Conservation (phyloP, 92 coral and sea anemone species). For the Phenganax subtilis region DNA sequence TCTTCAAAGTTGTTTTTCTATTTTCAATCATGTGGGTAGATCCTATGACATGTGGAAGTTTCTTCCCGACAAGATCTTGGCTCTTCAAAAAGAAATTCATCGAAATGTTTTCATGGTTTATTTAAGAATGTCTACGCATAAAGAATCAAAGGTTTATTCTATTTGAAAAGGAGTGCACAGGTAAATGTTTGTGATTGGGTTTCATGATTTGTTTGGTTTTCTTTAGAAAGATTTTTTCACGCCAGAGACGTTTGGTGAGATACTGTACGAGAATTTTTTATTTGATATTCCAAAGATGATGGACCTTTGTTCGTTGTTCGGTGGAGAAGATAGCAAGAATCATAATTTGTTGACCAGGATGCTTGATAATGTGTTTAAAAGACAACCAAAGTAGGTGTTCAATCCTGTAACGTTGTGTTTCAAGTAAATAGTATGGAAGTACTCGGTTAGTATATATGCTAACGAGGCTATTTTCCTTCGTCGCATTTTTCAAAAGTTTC, state of each 20-base stretch:
- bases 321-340: conserved; percentile 63
- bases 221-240: conserved; percentile 70
- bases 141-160: conserved; percentile 71
- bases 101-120: conserved; percentile 81
- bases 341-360: conserved; percentile 65
- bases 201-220: conserved; percentile 9
- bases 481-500: no score
- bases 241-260: conserved; percentile 76
- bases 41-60: conserved; percentile 59
- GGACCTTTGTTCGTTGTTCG: conserved; percentile 91
- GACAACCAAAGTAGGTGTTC: conserved; percentile 80
- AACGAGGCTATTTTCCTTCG: no score
- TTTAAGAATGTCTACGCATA: conserved; percentile 87
- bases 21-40: conserved; percentile 35
- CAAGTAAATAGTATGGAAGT: not conserved
- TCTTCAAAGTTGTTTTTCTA: no score
- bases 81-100: conserved; percentile 57
- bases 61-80: conserved; percentile 53
- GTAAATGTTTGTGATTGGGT: not conserved
- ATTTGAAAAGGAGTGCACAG: not conserved
- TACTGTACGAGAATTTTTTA: conserved; percentile 77
- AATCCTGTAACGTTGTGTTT: not conserved
- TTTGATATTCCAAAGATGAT: conserved; percentile 92
- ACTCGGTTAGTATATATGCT: no score
- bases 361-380: conserved; percentile 82